phyloP scores from a whole-genome alignment of 2,797 vertebrate species.

The Helicolenus hilgendorfi region DNA sequence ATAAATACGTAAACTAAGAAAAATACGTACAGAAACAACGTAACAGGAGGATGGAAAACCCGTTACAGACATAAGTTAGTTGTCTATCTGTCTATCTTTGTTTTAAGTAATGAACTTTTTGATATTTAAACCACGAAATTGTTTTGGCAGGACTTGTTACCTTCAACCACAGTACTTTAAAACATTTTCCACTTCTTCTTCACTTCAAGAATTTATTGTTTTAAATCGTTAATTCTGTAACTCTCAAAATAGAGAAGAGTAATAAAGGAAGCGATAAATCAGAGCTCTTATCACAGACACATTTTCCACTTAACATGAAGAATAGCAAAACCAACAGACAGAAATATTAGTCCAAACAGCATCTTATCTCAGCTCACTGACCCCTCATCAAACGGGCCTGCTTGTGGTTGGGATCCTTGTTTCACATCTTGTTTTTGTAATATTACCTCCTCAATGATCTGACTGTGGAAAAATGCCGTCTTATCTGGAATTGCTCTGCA shows the following conservation, averaged over 20 bases:
- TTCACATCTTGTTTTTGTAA: constrained; percentile 1
- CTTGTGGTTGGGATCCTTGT: neutral
- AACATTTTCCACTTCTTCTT: no score
- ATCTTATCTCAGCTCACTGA: neutral
- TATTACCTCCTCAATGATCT: neutral
- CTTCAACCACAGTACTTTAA: neutral
- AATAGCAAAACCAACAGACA: neutral
- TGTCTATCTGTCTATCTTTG: no score
- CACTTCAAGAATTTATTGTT: no score
- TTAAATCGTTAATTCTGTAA: neutral
- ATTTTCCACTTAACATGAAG: neutral
- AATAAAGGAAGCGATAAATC: neutral
- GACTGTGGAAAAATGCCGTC: neutral
- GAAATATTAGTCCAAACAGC: neutral
- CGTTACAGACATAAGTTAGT: no score
- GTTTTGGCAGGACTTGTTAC: neutral
- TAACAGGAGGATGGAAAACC: no score
- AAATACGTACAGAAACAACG: no score
- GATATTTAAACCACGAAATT: no score
- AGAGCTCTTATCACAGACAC: neutral
- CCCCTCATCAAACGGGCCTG: neutral
- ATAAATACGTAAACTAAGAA: no score
- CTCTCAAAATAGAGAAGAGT: neutral
- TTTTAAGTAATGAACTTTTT: no score
- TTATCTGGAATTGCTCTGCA: neutral